Evolutionary conservation across 2,113 vertebrate species (phyloP).

Genomic region (Equus przewalskii): DNA sequence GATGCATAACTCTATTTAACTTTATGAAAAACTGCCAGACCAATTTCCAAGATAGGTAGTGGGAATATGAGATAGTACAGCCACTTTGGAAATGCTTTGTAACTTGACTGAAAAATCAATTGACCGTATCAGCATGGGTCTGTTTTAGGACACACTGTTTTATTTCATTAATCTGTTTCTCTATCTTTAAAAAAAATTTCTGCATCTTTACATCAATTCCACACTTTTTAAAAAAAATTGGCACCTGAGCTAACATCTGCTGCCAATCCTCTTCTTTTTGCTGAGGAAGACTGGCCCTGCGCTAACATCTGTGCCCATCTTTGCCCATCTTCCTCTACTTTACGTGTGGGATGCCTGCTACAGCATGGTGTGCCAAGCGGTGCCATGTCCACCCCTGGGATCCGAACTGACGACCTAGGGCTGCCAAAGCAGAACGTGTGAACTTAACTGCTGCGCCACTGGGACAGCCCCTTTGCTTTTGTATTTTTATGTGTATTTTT

Average conservation of each 20-base stretch:
- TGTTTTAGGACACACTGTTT: background rate
- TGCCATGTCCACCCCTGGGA: too few species aligned
- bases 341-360: too few species aligned
- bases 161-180: background rate
- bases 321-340: too few species aligned
- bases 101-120: background rate
- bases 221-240: background rate
- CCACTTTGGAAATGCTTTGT: background rate
- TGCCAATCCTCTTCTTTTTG: too few species aligned
- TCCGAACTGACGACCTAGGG: too few species aligned
- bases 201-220: background rate
- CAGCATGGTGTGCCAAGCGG: too few species aligned
- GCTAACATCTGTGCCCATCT: too few species aligned
- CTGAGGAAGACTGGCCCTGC: too few species aligned
- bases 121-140: background rate
- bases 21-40: background rate
- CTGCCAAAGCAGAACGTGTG: too few species aligned
- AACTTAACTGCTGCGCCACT: too few species aligned
- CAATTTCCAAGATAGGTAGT: background rate
- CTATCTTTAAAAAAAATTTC: background rate
- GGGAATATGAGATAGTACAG: background rate
- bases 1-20: background rate
- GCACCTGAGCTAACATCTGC: too few species aligned
- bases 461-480: too few species aligned
- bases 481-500: background rate